Conservation (phyloP, 1,140 invertebrate species). For the Charaxes varanes region DNA sequence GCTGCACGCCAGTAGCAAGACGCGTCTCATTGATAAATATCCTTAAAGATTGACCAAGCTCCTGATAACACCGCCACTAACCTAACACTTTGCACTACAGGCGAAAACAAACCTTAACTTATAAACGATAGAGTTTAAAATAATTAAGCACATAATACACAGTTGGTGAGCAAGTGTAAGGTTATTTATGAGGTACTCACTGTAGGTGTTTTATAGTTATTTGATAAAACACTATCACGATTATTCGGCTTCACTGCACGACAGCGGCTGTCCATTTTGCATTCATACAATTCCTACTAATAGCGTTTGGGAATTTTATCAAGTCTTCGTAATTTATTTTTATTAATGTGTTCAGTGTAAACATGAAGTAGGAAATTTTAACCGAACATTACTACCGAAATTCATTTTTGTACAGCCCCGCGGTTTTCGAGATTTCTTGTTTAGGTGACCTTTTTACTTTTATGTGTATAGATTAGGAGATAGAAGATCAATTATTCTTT, state of each 20-base stretch:
- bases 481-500: no score
- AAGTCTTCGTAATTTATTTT: no score
- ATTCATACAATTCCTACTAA: conserved; percentile 47
- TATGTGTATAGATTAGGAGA: no score
- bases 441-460: no score
- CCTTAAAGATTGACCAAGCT: conserved; percentile 66
- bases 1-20: conserved; percentile 65
- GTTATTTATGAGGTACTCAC: conserved; percentile 64
- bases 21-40: conserved; percentile 72
- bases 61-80: conserved; percentile 63
- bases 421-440: no score
- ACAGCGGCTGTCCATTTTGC: conserved; percentile 56
- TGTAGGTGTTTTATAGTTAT: conserved; percentile 68
- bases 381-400: no score
- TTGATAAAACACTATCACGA: conserved; percentile 69
- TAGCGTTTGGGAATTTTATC: conserved; percentile 37
- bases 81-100: conserved; percentile 36
- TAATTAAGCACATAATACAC: conserved; percentile 3
- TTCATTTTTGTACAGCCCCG: no score
- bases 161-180: conserved; percentile 30
- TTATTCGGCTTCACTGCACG: conserved; percentile 60
- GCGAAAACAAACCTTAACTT: conserved; percentile 26
- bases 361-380: no score
- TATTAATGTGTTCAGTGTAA: no score
- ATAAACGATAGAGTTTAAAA: conserved; percentile 24